Evolutionary conservation across 35 echinoderm and acorn worm genomes (phyloP).

Genomic region (Stichopus chloronotus): DNA sequence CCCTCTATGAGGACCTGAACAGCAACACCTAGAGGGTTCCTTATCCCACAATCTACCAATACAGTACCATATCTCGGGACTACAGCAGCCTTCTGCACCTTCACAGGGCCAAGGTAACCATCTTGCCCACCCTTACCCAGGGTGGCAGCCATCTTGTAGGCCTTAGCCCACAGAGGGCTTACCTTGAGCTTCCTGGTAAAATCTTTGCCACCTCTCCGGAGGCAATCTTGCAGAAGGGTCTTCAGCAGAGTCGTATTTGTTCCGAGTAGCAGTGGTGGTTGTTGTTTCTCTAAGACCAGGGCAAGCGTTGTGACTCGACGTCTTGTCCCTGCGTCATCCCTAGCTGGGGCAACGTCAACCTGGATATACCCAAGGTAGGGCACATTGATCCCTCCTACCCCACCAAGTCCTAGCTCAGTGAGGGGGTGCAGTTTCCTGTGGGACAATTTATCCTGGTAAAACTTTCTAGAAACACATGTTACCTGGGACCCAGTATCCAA

Average conservation of each 20-base stretch:
- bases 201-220: not conserved
- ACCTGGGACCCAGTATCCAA: constrained; percentile 59
- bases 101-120: constrained; percentile 21
- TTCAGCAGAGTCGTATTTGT: constrained; percentile 48
- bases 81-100: not conserved
- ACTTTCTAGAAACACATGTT: constrained; percentile 23
- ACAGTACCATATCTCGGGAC: not conserved
- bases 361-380: constrained; percentile 63
- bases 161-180: not conserved
- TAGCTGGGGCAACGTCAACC: no score
- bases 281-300: constrained; percentile 28
- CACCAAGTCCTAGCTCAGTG: constrained; percentile 19
- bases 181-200: not conserved
- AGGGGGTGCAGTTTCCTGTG: not conserved
- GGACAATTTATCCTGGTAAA: not conserved
- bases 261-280: constrained; percentile 47
- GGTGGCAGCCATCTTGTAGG: constrained; percentile 1
- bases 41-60: not conserved
- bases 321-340: constrained; percentile 25
- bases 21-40: not conserved
- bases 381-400: constrained; percentile 62
- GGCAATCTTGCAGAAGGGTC: not conserved
- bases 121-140: not conserved
- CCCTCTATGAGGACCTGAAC: constrained; percentile 20
- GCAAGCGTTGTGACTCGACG: constrained; percentile 37